phyloP scores from a whole-genome alignment of 53 echinoderm and acorn worm genomes.

The Apostichopus leukothele region DNA sequence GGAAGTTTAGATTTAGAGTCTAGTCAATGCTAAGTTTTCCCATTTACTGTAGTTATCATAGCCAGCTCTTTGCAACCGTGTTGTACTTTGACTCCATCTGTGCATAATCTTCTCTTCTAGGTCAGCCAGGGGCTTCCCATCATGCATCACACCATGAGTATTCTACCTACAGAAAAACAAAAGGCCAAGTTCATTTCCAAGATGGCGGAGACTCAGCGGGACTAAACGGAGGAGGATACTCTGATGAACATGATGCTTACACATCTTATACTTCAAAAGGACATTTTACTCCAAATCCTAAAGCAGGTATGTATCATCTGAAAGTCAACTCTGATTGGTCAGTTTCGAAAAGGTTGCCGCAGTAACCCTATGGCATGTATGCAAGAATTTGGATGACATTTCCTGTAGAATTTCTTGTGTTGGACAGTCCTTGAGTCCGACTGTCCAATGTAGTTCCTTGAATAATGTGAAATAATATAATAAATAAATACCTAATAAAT shows the following conservation, averaged over 20 bases:
- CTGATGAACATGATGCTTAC: slow-evolving; percentile 86
- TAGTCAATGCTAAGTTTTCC: too few species aligned
- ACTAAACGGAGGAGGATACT: neutral
- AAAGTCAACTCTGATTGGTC: too few species aligned
- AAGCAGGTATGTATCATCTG: slow-evolving; percentile 26
- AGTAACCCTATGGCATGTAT: neutral
- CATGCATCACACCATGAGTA: neutral
- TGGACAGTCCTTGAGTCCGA: too few species aligned
- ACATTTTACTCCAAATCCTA: slow-evolving; percentile 88
- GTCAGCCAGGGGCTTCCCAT: slow-evolving; percentile 6
- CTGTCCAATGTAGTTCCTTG: too few species aligned
- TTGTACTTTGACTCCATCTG: neutral
- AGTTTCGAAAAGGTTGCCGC: neutral
- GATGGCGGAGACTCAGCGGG: neutral
- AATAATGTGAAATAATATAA: too few species aligned
- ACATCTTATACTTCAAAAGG: slow-evolving; percentile 80
- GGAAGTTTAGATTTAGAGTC: too few species aligned
- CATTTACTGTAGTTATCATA: too few species aligned
- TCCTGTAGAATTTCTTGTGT: too few species aligned
- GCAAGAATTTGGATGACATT: too few species aligned
- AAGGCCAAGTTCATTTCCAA: slow-evolving; percentile 47
- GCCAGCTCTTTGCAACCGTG: too few species aligned
- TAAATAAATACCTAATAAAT: too few species aligned
- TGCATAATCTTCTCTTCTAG: neutral
- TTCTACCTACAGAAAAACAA: neutral